Evolutionary conservation across 2,113 vertebrate genomes (phyloP).

Genomic region (Lichenostomus cassidix): DNA sequence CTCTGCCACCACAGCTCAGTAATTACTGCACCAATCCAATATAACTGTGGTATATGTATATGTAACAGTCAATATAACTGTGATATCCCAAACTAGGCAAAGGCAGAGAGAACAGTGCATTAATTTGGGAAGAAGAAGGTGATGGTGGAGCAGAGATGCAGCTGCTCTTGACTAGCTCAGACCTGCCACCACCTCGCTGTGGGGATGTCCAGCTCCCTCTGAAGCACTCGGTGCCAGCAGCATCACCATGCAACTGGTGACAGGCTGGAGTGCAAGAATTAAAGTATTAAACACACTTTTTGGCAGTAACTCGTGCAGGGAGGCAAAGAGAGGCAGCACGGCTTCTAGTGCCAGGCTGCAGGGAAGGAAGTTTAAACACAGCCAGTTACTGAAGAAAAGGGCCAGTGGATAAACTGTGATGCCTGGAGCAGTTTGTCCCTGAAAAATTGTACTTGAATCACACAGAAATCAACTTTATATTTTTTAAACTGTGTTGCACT

Average conservation of each 20-base stretch:
- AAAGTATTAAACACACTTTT: rapidly evolving
- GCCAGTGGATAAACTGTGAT: neutral
- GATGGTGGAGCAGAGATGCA: neutral
- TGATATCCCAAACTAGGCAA: neutral
- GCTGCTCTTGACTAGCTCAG: neutral
- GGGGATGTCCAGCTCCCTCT: neutral
- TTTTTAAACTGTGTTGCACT: conserved; percentile 52
- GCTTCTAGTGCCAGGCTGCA: neutral
- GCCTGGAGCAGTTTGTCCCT: neutral
- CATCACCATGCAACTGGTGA: rapidly evolving
- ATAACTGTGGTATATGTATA: too few relatives aligned
- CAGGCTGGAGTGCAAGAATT: neutral
- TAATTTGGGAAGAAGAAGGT: neutral
- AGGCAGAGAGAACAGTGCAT: neutral
- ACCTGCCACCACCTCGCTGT: neutral
- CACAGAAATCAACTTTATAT: neutral
- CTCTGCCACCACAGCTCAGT: neutral
- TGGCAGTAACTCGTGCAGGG: too few relatives aligned
- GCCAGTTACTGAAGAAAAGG: neutral
- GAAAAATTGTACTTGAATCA: conserved; percentile 38
- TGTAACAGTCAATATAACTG: neutral
- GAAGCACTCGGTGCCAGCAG: neutral
- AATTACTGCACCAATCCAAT: neutral
- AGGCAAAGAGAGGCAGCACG: neutral
- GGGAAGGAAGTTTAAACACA: neutral